Base-by-base conservation (phyloP, 2,113 vertebrate genomes). In the Dermatemys mawii region DNA sequence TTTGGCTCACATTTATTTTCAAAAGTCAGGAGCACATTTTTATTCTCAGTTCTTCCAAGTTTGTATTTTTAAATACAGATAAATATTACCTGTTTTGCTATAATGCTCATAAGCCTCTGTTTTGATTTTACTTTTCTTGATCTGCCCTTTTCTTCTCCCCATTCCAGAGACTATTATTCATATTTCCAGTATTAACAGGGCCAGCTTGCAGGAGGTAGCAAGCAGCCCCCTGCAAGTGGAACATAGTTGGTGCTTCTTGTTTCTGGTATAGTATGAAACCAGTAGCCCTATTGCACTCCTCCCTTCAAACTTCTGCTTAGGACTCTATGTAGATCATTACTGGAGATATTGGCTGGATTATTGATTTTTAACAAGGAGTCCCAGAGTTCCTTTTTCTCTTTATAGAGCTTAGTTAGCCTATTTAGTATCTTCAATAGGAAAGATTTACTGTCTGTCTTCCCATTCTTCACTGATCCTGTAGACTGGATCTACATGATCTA, bases 371-470 rank as follows among this genome's bases (percentile, higher is more conserved):
- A 49, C 24, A 90, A 83, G 21, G 22, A 83, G 51, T 87, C 2
- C 11, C 48, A 92, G 11, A 41, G 83, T 2, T 70, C 63, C 17
- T 53, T 57, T 73, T 83, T 91, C 73, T 81, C 57, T 53, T 92
- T 32, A 38, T 44, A 94, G 53, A 87, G 63, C 76, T 90, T 76
- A 84, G 82, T 82, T 8, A 93, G 90, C 67, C 67, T 48, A 87
- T 60, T 91, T 90, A 95, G 81, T 84, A 90, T 78, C 5, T 94
- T 46, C 75, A 87, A 87, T 81, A 86, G 85, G 63, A 83, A 93
- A 93, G 83, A 93, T 35, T 44, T 93, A 87, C 92, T 91, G 79
- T 84, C 83, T 70, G 84, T 81, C 46, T 78, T 87, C 78, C 63
- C 76, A 54, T 81, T 92, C 86, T 88, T 88, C 81, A 51, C 44